These are phyloP conservation scores for Drosophila repletoides DNA, from an alignment of 1,140 invertebrate genomes.

Conservation along the genomic window DNA sequence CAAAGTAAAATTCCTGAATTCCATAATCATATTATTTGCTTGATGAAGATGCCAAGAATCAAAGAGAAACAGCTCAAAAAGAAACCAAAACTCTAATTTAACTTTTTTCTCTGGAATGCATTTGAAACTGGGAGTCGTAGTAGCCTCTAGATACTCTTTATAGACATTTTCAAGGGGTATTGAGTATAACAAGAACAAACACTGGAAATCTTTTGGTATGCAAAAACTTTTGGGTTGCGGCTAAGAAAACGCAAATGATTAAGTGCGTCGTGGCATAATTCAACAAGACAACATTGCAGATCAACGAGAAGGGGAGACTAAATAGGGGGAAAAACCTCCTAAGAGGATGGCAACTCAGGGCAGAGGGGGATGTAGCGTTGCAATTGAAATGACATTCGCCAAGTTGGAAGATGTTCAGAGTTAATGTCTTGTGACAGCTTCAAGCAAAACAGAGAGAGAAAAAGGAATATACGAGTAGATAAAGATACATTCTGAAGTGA, in stretches of 20 bases:
- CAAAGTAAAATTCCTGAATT: no score
- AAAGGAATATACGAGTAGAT: neutral
- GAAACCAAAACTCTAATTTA: no score
- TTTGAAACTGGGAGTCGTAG: no score
- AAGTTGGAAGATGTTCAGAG: constrained; percentile 40
- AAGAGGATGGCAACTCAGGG: neutral
- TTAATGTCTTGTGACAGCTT: constrained; percentile 36
- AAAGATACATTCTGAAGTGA: constrained; percentile 7
- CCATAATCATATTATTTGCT: no score
- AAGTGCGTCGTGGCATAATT: constrained; percentile 73
- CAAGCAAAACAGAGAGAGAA: neutral
- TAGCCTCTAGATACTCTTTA: no score
- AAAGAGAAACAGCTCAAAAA: constrained; percentile 15
- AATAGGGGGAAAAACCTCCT: constrained; percentile 1
- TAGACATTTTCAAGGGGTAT: no score
- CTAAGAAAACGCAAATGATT: constrained; percentile 76
- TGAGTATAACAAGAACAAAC: constrained; percentile 35
- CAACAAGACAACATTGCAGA: constrained; percentile 65
- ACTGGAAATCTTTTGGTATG: constrained; percentile 51
- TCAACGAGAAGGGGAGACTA: neutral
- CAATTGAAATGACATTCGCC: constrained; percentile 60
- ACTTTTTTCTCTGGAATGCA: no score
- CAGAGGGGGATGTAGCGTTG: constrained; percentile 5
- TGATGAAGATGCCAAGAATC: no score
- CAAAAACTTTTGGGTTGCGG: constrained; percentile 69